A percentile compares a stretch with the other conserved stretches of the same genome.
These are phyloP conservation scores for Psix sp. DNA, from an alignment of 1,140 invertebrate species.

Conservation along the genomic window DNA sequence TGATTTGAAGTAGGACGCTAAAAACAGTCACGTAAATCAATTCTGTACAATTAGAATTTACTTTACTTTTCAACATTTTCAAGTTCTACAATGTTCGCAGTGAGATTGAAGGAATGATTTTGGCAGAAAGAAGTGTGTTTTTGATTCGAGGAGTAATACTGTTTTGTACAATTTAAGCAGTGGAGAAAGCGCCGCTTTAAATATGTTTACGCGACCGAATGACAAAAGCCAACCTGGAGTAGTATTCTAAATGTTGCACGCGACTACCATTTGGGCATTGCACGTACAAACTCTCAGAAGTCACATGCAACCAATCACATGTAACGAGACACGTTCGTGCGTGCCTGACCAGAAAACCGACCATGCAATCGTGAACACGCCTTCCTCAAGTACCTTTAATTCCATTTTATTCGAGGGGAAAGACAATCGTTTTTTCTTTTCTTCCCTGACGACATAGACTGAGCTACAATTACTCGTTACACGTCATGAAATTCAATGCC, in stretches of 20 bases:
- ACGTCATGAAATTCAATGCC: slow-evolving; percentile 46
- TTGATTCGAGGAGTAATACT: no score
- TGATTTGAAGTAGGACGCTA: no score
- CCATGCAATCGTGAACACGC: slow-evolving; percentile 50
- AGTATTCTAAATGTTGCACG: slow-evolving; percentile 34
- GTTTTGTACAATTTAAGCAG: not conserved
- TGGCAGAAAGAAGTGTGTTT: not conserved
- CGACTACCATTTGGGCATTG: slow-evolving; percentile 36
- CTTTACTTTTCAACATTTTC: no score
- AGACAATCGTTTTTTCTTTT: slow-evolving; percentile 40
- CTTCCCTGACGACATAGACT: slow-evolving; percentile 20
- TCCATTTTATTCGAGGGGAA: slow-evolving; percentile 39
- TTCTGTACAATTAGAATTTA: no score
- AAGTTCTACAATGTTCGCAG: no score
- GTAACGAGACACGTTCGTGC: slow-evolving; percentile 43
- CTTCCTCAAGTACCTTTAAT: slow-evolving; percentile 49
- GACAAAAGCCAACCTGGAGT: slow-evolving; percentile 23
- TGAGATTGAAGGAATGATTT: no score
- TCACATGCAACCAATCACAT: slow-evolving; percentile 53
- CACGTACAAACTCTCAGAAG: slow-evolving; percentile 20
- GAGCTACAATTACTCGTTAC: slow-evolving; percentile 41
- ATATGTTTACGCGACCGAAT: slow-evolving; percentile 6
- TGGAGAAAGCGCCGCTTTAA: slow-evolving; percentile 16
- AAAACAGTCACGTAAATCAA: no score
- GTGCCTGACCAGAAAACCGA: slow-evolving; percentile 34